phyloP scores from a whole-genome alignment of 2,888 invertebrate species.

The Rhodophaea formosa region DNA sequence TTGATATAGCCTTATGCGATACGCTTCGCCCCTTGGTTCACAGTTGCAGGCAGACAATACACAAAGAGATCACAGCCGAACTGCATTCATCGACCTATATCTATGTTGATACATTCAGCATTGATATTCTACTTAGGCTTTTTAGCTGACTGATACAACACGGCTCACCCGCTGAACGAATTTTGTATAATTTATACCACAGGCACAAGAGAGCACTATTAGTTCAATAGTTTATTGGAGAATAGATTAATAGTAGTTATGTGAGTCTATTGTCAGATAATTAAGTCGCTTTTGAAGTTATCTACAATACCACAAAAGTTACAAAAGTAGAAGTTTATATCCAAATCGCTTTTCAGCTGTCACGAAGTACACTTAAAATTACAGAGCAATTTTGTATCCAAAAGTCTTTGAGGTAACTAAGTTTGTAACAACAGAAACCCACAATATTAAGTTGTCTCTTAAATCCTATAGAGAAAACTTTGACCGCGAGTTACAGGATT shows the following conservation, averaged over 20 bases:
- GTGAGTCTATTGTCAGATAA: background rate
- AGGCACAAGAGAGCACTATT: too few species aligned
- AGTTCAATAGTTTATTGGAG: too few species aligned
- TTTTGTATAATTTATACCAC: too few species aligned
- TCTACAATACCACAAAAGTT: background rate
- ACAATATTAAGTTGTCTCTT: slow-evolving; percentile 8
- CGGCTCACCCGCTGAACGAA: too few species aligned
- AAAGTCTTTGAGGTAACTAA: slow-evolving; percentile 3
- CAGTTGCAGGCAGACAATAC: too few species aligned
- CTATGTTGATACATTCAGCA: too few species aligned
- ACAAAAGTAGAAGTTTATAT: background rate
- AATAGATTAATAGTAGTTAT: background rate
- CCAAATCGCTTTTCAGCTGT: background rate
- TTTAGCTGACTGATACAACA: too few species aligned
- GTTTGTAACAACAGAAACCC: slow-evolving; percentile 8
- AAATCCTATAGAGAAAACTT: slow-evolving; percentile 17
- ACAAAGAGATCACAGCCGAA: too few species aligned
- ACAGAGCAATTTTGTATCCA: background rate
- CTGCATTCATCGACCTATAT: too few species aligned
- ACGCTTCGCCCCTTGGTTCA: too few species aligned
- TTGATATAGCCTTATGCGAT: too few species aligned
- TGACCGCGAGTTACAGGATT: slow-evolving; percentile 3
- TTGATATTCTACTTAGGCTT: too few species aligned
- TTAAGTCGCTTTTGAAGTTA: background rate
- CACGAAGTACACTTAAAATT: slow-evolving; percentile 1